Percentiles rank a stretch among this genome's conserved stretches.
Evolutionary conservation across 1,140 invertebrate species (phyloP).

Genomic region (Ceratoteleas bidentatus): DNA sequence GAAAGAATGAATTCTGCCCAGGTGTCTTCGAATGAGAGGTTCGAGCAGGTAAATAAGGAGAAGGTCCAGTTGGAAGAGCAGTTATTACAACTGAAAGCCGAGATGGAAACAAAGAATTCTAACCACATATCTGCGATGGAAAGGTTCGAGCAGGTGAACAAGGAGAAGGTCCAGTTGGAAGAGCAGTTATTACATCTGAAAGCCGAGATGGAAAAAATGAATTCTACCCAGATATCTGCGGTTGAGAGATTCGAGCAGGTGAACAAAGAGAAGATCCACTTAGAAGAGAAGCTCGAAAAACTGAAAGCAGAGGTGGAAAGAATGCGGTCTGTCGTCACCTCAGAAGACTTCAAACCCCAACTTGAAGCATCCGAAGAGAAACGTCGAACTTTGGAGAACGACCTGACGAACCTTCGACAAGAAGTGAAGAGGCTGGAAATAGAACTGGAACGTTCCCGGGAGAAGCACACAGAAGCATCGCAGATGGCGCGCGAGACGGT

Average conservation of each 20-base stretch:
- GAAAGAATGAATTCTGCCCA: conserved; percentile 17
- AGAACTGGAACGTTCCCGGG: conserved; percentile 62
- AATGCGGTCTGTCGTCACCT: conserved; percentile 1
- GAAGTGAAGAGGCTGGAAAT: conserved; percentile 54
- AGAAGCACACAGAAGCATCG: conserved; percentile 69
- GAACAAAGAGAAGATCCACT: conserved; percentile 32
- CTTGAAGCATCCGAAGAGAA: conserved; percentile 26
- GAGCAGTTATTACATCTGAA: conserved; percentile 76
- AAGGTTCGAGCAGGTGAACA: conserved; percentile 44
- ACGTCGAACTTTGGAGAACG: conserved; percentile 9
- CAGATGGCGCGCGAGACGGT: conserved; percentile 77
- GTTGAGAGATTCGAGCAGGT: conserved; percentile 19
- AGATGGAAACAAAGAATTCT: conserved; percentile 18
- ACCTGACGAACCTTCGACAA: conserved; percentile 7
- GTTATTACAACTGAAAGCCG: conserved; percentile 67
- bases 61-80: conserved; percentile 73
- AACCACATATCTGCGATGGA: conserved; percentile 67
- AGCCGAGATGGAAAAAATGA: conserved; percentile 30
- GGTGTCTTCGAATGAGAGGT: background rate
- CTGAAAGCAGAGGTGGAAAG: conserved; percentile 10
- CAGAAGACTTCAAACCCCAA: conserved; percentile 26
- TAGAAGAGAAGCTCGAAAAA: conserved; percentile 57
- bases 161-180: conserved; percentile 77
- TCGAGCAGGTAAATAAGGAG: conserved; percentile 18
- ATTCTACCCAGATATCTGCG: background rate